Evolutionary conservation across 2,888 invertebrate species (phyloP).

Genomic region (Eupithecia vulgata): DNA sequence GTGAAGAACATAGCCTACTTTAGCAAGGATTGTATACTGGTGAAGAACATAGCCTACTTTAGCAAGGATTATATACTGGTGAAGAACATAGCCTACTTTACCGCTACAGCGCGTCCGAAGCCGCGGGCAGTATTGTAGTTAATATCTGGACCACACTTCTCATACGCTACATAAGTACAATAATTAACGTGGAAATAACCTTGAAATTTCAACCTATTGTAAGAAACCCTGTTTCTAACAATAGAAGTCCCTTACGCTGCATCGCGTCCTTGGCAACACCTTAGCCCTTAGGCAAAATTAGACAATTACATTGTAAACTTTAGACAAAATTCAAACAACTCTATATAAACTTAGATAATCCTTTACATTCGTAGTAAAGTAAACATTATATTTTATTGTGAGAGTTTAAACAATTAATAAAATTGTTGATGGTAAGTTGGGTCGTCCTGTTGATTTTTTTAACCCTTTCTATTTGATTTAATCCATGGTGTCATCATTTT

Average conservation of each 20-base stretch:
- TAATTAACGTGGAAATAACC: constrained; percentile 33
- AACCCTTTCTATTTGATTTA: not conserved
- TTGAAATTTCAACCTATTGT: constrained; percentile 38
- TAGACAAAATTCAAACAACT: constrained; percentile 11
- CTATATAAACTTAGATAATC: constrained; percentile 12
- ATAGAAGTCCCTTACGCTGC: constrained; percentile 35
- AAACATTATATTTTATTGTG: constrained; percentile 16
- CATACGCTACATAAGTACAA: not conserved
- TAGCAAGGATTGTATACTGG: too few species aligned
- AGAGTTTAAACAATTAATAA: constrained; percentile 15
- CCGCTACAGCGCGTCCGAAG: not conserved
- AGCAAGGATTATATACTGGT: too few species aligned
- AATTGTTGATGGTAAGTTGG: constrained; percentile 13
- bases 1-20: too few species aligned
- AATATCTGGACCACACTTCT: not conserved
- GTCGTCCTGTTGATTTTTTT: not conserved
- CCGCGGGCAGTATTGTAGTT: not conserved
- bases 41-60: too few species aligned
- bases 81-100: not conserved
- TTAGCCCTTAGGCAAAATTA: constrained; percentile 26
- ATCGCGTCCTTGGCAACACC: constrained; percentile 3
- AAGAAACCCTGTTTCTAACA: constrained; percentile 36
- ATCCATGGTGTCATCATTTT: not conserved
- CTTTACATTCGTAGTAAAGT: constrained; percentile 14
- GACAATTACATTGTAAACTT: not conserved